These are phyloP conservation scores for Cephonodes hylas DNA, from an alignment of 2,888 invertebrate genomes.

Conservation along the genomic window DNA sequence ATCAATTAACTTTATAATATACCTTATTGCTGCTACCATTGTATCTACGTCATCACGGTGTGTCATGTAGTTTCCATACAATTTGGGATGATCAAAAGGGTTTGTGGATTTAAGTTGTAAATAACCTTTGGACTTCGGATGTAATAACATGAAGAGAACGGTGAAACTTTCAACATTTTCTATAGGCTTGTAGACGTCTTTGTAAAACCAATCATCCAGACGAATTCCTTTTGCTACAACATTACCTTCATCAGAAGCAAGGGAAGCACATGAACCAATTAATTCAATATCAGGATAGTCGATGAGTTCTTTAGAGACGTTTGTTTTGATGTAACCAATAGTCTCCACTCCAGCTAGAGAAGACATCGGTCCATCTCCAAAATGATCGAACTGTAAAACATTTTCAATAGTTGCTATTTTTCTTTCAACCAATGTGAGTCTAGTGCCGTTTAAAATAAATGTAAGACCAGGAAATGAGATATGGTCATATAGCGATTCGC, in stretches of 20 bases:
- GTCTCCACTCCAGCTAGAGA: conserved; percentile 81
- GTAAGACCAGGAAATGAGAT: conserved; percentile 81
- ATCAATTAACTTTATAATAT: conserved; percentile 77
- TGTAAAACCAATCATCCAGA: conserved; percentile 65
- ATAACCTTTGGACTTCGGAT: conserved; percentile 84
- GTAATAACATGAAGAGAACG: conserved; percentile 80
- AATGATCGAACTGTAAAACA: conserved; percentile 55
- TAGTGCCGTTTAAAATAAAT: conserved; percentile 75
- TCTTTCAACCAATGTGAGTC: conserved; percentile 49
- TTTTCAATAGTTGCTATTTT: conserved; percentile 52
- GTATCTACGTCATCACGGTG: conserved; percentile 81
- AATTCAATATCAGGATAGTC: conserved; percentile 85
- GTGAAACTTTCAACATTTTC: conserved; percentile 69
- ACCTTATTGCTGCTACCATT: conserved; percentile 80
- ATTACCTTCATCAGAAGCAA: conserved; percentile 79
- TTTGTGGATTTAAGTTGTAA: conserved; percentile 83
- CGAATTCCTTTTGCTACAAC: conserved; percentile 63
- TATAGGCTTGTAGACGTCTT: conserved; percentile 61
- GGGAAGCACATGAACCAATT: conserved; percentile 79
- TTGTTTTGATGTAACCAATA: conserved; percentile 81
- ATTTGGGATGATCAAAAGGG: conserved; percentile 83
- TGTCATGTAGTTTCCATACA: conserved; percentile 87
- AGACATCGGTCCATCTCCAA: conserved; percentile 78
- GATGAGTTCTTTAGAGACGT: conserved; percentile 72
- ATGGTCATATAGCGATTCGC: conserved; percentile 85